phyloP scores from a whole-genome alignment of 1,140 invertebrate genomes.

The Arion vulgaris region DNA sequence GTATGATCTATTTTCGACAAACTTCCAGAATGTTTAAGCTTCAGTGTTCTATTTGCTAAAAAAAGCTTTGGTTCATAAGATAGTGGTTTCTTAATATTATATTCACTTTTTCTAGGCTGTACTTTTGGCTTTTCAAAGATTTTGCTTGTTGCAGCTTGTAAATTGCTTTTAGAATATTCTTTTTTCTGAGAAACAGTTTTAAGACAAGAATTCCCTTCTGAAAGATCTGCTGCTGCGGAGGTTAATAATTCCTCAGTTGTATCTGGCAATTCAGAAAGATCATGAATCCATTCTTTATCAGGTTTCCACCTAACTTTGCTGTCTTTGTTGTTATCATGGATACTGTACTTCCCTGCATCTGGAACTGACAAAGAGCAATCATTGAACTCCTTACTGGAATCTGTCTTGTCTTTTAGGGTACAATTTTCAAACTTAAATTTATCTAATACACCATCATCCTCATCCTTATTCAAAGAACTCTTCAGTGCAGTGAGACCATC shows the following conservation, averaged over 20 bases:
- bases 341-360: neutral
- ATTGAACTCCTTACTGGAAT: neutral
- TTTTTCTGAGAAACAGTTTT: neutral
- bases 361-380: neutral
- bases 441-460: neutral
- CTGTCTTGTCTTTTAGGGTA: neutral
- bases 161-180: neutral
- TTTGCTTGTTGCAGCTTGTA: neutral
- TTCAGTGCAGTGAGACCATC: neutral
- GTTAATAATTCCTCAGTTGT: neutral
- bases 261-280: neutral
- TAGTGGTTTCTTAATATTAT: neutral
- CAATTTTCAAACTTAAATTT: neutral
- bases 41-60: slow-evolving; percentile 6
- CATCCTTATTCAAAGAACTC: neutral
- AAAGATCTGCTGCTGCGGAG: neutral
- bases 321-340: neutral
- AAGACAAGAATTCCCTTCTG: neutral
- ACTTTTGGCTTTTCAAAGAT: neutral
- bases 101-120: neutral
- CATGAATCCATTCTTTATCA: slow-evolving; percentile 17
- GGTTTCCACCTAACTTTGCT: neutral
- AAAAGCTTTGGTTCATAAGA: slow-evolving; percentile 2
- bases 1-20: neutral
- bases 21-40: neutral